These are phyloP conservation scores for Xenops minutus DNA, from an alignment of 2,797 vertebrate species.

Conservation along the genomic window DNA sequence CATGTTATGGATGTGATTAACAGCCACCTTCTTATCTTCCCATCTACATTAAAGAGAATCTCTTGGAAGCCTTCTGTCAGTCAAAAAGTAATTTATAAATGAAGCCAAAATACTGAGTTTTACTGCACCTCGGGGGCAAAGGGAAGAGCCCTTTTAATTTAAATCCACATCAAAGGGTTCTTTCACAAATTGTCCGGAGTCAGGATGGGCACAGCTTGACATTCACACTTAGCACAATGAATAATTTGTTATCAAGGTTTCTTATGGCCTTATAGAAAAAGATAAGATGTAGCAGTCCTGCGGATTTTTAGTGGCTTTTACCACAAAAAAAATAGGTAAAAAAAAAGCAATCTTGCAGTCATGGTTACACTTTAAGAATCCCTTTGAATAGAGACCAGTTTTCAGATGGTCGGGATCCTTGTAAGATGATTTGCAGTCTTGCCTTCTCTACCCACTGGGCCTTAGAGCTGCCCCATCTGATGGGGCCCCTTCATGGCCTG, in stretches of 20 bases:
- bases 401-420: background rate
- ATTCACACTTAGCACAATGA: background rate
- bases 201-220: background rate
- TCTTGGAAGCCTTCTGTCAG: background rate
- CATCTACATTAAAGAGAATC: background rate
- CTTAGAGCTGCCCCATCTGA: background rate
- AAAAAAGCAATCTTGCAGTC: background rate
- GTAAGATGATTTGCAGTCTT: background rate
- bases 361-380: background rate
- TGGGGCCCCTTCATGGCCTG: background rate
- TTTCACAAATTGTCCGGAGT: background rate
- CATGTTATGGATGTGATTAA: background rate
- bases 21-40: constrained; percentile 1
- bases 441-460: background rate
- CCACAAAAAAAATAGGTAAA: too few relatives aligned
- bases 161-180: background rate
- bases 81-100: constrained; percentile 21
- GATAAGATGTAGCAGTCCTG: background rate
- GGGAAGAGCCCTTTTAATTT: background rate
- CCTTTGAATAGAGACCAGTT: background rate
- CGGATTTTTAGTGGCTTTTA: background rate
- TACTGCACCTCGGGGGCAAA: background rate
- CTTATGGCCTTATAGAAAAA: background rate
- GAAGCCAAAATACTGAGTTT: background rate
- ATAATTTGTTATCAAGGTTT: background rate